A percentile compares a stretch with the other conserved stretches of the same genome.
Conservation (phyloP, 2,113 vertebrate genomes). For the Alexandromys fortis region DNA sequence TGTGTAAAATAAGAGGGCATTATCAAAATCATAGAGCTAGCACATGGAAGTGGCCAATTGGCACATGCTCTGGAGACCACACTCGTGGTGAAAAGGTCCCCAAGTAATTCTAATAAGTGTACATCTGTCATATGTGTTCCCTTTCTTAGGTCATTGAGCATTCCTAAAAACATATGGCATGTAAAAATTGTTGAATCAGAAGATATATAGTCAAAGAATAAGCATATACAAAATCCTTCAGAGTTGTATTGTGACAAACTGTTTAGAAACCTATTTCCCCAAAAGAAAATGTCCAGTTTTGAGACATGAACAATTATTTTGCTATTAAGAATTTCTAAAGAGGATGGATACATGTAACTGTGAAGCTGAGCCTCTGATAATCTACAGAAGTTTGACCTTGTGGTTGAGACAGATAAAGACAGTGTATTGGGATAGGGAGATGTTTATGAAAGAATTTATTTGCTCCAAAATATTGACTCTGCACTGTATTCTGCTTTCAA, state of each 20-base stretch:
- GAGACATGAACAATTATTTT: not conserved
- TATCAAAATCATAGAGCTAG: constrained; percentile 33
- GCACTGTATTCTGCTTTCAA: not conserved
- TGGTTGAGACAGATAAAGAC: not conserved
- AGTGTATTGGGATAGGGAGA: not conserved
- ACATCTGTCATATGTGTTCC: not conserved
- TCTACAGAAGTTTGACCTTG: not conserved
- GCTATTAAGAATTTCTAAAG: not conserved
- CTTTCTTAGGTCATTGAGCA: not conserved
- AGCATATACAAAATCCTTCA: not conserved
- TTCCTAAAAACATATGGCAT: not conserved
- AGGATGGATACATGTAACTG: not conserved
- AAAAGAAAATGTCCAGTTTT: not conserved
- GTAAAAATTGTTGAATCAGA: not conserved
- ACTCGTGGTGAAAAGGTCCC: not conserved
- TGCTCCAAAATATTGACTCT: not conserved
- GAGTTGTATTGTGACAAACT: not conserved
- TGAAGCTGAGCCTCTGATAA: not conserved
- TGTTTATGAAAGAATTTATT: constrained; percentile 1
- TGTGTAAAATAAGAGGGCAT: constrained; percentile 4
- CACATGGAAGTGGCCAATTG: not conserved
- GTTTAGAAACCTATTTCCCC: not conserved
- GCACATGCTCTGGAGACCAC: not conserved
- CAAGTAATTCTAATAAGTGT: not conserved
- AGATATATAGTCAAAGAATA: constrained; percentile 12